A percentile compares a stretch with the other conserved stretches of the same genome.
These are phyloP conservation scores for Amphilophus citrinellus DNA, from an alignment of 2,113 vertebrate genomes.

Conservation along the genomic window DNA sequence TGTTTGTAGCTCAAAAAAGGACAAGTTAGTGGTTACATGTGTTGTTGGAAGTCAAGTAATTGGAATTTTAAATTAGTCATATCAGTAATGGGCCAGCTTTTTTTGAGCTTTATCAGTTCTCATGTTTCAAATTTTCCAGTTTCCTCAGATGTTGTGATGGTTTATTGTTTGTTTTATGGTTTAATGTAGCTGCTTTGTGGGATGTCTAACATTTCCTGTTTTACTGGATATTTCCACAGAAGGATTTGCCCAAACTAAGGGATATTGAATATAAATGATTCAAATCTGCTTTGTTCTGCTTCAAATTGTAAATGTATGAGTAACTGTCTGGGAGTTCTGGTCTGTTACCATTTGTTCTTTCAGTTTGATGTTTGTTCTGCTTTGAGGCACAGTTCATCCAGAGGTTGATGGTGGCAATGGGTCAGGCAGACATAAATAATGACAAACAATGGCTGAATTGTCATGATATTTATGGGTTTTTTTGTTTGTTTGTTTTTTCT, in stretches of 20 bases:
- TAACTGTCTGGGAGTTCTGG: not conserved
- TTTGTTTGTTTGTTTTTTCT: not conserved
- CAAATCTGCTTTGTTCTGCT: not conserved
- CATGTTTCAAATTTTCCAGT: too few species aligned
- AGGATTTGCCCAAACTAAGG: not conserved
- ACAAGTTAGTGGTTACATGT: too few species aligned
- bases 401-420: constrained; percentile 10
- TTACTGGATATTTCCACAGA: not conserved
- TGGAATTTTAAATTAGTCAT: too few species aligned
- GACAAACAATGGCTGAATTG: constrained; percentile 59
- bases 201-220: not conserved
- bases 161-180: too few species aligned
- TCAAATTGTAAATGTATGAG: not conserved
- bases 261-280: not conserved
- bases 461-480: constrained; percentile 34
- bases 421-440: constrained; percentile 53
- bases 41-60: too few species aligned
- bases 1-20: too few species aligned
- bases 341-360: not conserved
- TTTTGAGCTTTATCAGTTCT: too few species aligned
- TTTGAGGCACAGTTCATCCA: constrained; percentile 25
- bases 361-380: not conserved
- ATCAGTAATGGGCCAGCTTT: too few species aligned
- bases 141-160: too few species aligned
- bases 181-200: not conserved